Evolutionary conservation across 2,888 invertebrate genomes (phyloP).

Genomic region (Notodonta dromedarius): DNA sequence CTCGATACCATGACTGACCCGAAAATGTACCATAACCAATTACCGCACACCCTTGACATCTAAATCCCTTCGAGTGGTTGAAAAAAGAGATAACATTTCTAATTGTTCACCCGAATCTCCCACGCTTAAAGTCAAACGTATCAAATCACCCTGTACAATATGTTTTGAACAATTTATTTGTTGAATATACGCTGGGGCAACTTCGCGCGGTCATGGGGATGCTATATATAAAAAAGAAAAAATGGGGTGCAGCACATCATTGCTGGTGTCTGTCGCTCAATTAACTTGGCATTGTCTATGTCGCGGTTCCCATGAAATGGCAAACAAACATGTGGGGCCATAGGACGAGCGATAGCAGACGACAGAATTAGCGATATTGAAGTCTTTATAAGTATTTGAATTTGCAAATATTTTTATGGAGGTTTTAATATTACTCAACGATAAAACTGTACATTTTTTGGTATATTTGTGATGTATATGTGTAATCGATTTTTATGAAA

Average conservation of each 20-base stretch:
- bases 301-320: conserved; percentile 78
- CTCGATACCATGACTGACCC: neutral
- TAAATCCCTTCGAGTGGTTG: conserved; percentile 2
- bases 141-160: conserved; percentile 71
- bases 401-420: too few relatives aligned
- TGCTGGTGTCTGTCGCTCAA: conserved; percentile 79
- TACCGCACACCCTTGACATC: conserved; percentile 5
- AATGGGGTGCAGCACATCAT: conserved; percentile 64
- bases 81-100: conserved; percentile 2
- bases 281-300: conserved; percentile 76
- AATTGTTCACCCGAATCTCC: conserved; percentile 48
- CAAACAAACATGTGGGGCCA: conserved; percentile 35
- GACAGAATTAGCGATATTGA: too few relatives aligned
- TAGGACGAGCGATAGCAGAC: conserved; percentile 16
- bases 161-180: conserved; percentile 77
- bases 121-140: conserved; percentile 68
- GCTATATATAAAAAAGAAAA: conserved; percentile 67
- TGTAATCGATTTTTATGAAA: too few relatives aligned
- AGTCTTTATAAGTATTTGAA: too few relatives aligned
- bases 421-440: too few relatives aligned
- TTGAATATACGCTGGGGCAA: conserved; percentile 68
- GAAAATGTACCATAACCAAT: conserved; percentile 5
- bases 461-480: too few relatives aligned
- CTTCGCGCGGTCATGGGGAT: conserved; percentile 67
- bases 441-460: too few relatives aligned